A percentile compares a stretch with the other conserved stretches of the same genome.
Conservation (phyloP, 2,797 vertebrate species). For the Triplophysa bombifrons region DNA sequence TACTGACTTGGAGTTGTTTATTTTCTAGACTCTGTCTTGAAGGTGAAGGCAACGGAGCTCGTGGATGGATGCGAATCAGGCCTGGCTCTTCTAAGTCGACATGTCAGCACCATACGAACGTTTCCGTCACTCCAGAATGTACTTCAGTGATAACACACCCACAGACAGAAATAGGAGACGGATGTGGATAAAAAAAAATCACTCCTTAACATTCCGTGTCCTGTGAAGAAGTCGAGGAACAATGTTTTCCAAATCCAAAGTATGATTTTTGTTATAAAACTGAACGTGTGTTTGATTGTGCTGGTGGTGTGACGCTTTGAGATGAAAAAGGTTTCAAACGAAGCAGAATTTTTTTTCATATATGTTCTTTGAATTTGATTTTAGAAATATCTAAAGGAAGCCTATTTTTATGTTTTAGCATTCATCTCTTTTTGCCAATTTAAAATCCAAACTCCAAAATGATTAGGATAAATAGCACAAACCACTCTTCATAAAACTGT, state of each 20-base stretch:
- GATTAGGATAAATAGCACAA: too few species aligned
- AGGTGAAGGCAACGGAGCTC: slow-evolving; percentile 17
- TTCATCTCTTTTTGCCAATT: too few species aligned
- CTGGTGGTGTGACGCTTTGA: too few species aligned
- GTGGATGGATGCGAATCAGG: slow-evolving; percentile 64
- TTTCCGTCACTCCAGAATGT: slow-evolving; percentile 73
- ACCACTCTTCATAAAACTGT: too few species aligned
- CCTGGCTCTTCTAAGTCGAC: slow-evolving; percentile 83
- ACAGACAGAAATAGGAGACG: slow-evolving; percentile 50
- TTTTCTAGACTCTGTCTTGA: not conserved
- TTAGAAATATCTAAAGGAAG: too few species aligned
- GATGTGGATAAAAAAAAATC: slow-evolving; percentile 30
- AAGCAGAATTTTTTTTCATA: too few species aligned
- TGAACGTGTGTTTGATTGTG: too few species aligned
- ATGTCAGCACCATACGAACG: slow-evolving; percentile 79
- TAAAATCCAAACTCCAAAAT: too few species aligned
- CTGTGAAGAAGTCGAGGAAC: not conserved
- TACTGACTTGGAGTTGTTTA: not conserved
- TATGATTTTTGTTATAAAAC: not conserved
- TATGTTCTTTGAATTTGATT: too few species aligned
- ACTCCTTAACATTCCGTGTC: not conserved
- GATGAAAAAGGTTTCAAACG: too few species aligned
- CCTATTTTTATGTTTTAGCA: too few species aligned
- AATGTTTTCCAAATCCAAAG: not conserved
- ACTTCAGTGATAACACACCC: slow-evolving; percentile 60